A percentile compares a stretch with the other conserved stretches of the same genome.
Evolutionary conservation across 2,888 invertebrate species (phyloP).

Genomic region (Lepidochitona cinerea): DNA sequence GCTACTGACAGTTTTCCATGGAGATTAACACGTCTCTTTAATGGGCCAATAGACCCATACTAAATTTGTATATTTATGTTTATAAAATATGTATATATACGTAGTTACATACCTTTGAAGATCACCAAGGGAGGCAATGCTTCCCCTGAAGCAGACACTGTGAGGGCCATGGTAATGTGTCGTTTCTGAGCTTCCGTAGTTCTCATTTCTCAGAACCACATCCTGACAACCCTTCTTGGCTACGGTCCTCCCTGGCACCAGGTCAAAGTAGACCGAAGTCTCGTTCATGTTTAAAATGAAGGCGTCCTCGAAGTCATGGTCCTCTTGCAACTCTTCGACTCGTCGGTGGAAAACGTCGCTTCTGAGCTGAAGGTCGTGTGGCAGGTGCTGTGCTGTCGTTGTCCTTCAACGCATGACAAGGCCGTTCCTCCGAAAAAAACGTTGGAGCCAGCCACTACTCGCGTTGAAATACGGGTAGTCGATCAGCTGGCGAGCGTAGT

Average conservation of each 20-base stretch:
- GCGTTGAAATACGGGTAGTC: neutral
- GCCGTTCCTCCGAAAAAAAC: constrained; percentile 10
- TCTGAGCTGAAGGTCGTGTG: constrained; percentile 18
- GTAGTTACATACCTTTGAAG: constrained; percentile 22
- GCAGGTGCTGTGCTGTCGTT: constrained; percentile 9
- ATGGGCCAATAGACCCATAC: too few species aligned
- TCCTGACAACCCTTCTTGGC: constrained; percentile 9
- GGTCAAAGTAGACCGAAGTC: constrained; percentile 15
- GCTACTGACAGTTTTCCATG: too few species aligned
- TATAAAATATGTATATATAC: too few species aligned
- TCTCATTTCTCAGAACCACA: constrained; percentile 7
- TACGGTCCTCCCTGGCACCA: constrained; percentile 18
- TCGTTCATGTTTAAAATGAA: constrained; percentile 29
- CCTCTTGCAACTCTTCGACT: neutral
- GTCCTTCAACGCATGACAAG: constrained; percentile 12
- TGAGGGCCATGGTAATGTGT: constrained; percentile 19
- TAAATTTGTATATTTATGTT: too few species aligned
- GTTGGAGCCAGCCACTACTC: neutral
- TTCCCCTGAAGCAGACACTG: constrained; percentile 1
- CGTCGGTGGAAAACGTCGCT: constrained; percentile 15
- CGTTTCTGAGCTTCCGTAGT: constrained; percentile 21
- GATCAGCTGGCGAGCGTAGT: neutral
- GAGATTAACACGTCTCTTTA: too few species aligned
- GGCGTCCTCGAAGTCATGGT: constrained; percentile 23
- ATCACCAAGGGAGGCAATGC: constrained; percentile 21